These are phyloP conservation scores for Chiloscyllium punctatum DNA, from an alignment of 2,797 vertebrate genomes.

Conservation along the genomic window DNA sequence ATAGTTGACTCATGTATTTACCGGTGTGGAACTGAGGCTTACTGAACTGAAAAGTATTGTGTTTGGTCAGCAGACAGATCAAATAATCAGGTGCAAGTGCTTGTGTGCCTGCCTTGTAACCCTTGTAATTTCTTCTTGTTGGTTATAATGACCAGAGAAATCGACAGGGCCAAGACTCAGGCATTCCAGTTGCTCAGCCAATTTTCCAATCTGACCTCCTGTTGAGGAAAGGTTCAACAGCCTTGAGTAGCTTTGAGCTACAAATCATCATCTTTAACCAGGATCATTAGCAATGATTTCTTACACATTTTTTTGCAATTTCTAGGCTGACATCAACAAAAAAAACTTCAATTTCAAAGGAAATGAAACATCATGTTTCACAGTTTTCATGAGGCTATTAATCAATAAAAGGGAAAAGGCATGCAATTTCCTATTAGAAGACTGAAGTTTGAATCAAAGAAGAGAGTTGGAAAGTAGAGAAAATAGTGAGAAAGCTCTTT, in stretches of 20 bases:
- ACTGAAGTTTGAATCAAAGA: neutral
- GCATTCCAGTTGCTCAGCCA: neutral
- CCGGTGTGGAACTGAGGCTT: neutral
- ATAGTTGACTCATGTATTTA: neutral
- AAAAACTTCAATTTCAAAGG: neutral
- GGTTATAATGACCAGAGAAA: constrained; percentile 13
- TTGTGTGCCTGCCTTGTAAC: neutral
- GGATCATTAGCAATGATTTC: neutral
- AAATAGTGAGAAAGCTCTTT: neutral
- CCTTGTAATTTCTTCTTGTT: neutral
- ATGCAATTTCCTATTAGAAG: constrained; percentile 2
- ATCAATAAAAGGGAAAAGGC: neutral
- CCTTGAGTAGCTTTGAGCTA: neutral
- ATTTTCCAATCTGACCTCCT: neutral
- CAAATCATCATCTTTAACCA: neutral
- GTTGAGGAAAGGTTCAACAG: neutral
- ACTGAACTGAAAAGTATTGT: neutral
- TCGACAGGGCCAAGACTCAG: neutral
- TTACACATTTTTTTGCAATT: neutral
- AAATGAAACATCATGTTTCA: neutral
- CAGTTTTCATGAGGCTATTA: neutral
- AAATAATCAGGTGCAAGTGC: neutral
- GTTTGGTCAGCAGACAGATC: neutral
- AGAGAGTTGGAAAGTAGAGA: neutral
- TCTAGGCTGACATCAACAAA: neutral